These are phyloP conservation scores for Meliscaeva auricollis DNA, from an alignment of 2,888 invertebrate genomes.

Conservation along the genomic window DNA sequence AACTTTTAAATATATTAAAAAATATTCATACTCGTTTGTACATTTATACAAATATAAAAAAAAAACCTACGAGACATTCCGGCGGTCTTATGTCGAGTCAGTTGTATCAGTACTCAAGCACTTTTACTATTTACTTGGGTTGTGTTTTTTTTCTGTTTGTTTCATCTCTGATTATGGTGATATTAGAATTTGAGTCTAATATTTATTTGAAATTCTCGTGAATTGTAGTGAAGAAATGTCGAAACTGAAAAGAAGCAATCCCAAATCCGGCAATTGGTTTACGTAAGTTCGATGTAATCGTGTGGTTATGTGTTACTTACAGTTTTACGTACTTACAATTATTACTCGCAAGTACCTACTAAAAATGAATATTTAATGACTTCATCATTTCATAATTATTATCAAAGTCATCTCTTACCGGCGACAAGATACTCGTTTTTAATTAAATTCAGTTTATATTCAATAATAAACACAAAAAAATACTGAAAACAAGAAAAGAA, in stretches of 20 bases:
- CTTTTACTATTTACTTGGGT: conserved; percentile 1
- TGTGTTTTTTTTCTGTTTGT: background rate
- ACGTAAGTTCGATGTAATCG: conserved; percentile 81
- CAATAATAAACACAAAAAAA: background rate
- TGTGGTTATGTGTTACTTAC: conserved; percentile 7
- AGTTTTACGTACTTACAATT: background rate
- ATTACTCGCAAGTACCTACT: background rate
- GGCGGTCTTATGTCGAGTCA: conserved; percentile 31
- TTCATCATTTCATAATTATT: conserved; percentile 32
- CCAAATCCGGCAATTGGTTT: conserved; percentile 83
- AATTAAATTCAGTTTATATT: conserved; percentile 42
- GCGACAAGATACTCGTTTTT: background rate
- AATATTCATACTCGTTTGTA: background rate
- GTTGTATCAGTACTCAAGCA: conserved; percentile 1
- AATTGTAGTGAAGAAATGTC: conserved; percentile 43
- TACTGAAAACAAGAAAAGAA: background rate
- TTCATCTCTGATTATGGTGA: conserved; percentile 60
- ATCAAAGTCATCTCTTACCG: background rate
- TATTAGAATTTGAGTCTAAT: conserved; percentile 15
- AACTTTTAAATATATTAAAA: background rate
- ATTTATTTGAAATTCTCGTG: conserved; percentile 33
- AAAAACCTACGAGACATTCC: conserved; percentile 44
- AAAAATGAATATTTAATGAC: conserved; percentile 35
- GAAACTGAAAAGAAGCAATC: conserved; percentile 79
- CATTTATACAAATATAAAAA: background rate